Percentiles rank a stretch among this genome's conserved stretches.
Conservation (phyloP, 2,113 vertebrate genomes). For the Scomber japonicus region DNA sequence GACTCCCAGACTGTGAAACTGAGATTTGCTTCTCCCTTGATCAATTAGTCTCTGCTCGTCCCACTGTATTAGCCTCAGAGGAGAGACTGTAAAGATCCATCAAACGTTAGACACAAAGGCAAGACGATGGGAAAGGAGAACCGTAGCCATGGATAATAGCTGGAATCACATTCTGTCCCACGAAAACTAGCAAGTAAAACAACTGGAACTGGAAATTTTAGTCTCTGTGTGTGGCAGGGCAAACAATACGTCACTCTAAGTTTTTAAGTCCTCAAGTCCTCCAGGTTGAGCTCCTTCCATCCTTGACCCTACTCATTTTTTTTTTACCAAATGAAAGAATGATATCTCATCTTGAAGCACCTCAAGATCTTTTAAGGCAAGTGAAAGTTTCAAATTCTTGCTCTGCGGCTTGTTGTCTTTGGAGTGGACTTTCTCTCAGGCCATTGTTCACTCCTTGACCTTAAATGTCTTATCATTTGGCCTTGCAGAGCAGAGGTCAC, state of each 20-base stretch:
- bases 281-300: conserved; percentile 31
- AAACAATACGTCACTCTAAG: conserved; percentile 21
- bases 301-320: conserved; percentile 43
- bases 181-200: conserved; percentile 31
- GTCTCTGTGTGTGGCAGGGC: conserved; percentile 44
- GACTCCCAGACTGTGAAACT: conserved; percentile 57
- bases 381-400: conserved; percentile 75
- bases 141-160: conserved; percentile 88
- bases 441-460: conserved; percentile 80
- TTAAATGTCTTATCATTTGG: conserved; percentile 79
- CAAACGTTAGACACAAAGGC: conserved; percentile 17
- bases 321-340: conserved; percentile 36
- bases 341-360: conserved; percentile 37
- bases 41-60: conserved; percentile 58
- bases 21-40: conserved; percentile 62
- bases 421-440: conserved; percentile 73
- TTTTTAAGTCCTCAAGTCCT: no score
- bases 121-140: conserved; percentile 73
- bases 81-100: conserved; percentile 46
- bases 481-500: conserved; percentile 77
- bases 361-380: conserved; percentile 56
- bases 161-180: conserved; percentile 87
- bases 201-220: conserved; percentile 30
- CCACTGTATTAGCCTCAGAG: conserved; percentile 41
- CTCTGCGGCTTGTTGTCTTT: conserved; percentile 62